phyloP scores from a whole-genome alignment of 2,113 vertebrate genomes.

The Leptobrachium leishanense region DNA sequence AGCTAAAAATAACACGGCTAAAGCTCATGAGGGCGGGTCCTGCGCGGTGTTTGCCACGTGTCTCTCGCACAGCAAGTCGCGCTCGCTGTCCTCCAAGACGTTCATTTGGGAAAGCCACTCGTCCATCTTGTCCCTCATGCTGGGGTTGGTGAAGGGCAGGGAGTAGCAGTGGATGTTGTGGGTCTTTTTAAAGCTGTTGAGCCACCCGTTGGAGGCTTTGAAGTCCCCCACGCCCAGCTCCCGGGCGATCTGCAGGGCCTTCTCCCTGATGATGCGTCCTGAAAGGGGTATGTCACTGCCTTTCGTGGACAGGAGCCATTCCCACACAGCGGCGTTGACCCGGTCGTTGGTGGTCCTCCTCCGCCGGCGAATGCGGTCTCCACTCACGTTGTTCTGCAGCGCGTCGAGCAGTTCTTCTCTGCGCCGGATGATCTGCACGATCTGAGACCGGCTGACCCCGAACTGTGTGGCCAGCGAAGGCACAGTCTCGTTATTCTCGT shows the following conservation, averaged over 20 bases:
- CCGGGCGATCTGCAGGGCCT: conserved; percentile 31
- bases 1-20: not conserved
- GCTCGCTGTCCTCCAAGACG: not conserved
- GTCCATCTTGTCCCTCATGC: not conserved
- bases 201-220: conserved; percentile 40
- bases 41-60: not conserved
- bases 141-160: not conserved
- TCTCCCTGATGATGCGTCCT: conserved; percentile 29
- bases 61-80: not conserved
- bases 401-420: conserved; percentile 29
- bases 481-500: conserved; percentile 27
- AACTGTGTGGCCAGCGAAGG: conserved; percentile 16
- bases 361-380: conserved; percentile 29
- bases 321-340: conserved; percentile 33
- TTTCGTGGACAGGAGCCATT: conserved; percentile 4
- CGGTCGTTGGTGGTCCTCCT: conserved; percentile 34
- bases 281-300: conserved; percentile 8
- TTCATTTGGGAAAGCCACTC: conserved; percentile 12
- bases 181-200: conserved; percentile 39
- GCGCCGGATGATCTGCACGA: conserved; percentile 22
- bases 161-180: conserved; percentile 41
- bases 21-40: not conserved
- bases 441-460: conserved; percentile 33
- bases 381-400: conserved; percentile 37
- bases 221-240: conserved; percentile 33